Base-by-base conservation (phyloP, 2,888 invertebrate genomes). In the Trissonchulus sp. region DNA sequence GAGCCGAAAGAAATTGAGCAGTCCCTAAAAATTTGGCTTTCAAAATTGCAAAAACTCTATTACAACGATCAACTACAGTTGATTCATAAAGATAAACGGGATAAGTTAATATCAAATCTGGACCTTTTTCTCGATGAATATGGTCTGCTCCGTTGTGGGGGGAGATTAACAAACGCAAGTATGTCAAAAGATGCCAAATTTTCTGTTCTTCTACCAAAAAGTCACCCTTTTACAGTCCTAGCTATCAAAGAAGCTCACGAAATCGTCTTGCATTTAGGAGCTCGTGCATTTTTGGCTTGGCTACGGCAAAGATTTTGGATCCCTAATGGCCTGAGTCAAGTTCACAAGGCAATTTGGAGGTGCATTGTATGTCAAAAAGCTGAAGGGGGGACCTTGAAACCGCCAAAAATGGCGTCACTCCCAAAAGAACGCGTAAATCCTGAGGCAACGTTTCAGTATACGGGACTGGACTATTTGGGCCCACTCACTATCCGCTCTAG, bases 281-380 rank as follows among this genome's bases (percentile, higher is more conserved):
- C 48, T 15, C 8, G 23, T 15, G 48, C 48, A 8, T 30, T 33
- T 15, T 28, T 69, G 35, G 8, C 34, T 33, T 3, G 8, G 23
- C 35, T 69, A 34, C 69, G 69, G 8, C 8, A 15, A 69, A 35
- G 2, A 35, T 69, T n/a, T 30, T 69, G 69, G 69, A 34, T 69
- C 31, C 69, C 69, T 69, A 2, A 31, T 18, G 69, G 35, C 3
- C 69, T 15, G 2, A 30, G 8, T 69, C n/a, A 30, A 23, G 65
- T 65, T 8, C 30, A 28, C 65, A 65, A 30, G 30, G 65, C 28
- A 8, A 18, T 65, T 18, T 30, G 23, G n/a, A 8, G 8, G 28
- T 65, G 65, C 65, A 8, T 65, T 8, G 15, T 23, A n/a, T 63
- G 65, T 31, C 65, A 31, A 63, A 63, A n/a, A 63, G 65, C n/a